These are phyloP conservation scores for Ischnus inquisitorius DNA, from an alignment of 2,888 invertebrate genomes.

Conservation along the genomic window DNA sequence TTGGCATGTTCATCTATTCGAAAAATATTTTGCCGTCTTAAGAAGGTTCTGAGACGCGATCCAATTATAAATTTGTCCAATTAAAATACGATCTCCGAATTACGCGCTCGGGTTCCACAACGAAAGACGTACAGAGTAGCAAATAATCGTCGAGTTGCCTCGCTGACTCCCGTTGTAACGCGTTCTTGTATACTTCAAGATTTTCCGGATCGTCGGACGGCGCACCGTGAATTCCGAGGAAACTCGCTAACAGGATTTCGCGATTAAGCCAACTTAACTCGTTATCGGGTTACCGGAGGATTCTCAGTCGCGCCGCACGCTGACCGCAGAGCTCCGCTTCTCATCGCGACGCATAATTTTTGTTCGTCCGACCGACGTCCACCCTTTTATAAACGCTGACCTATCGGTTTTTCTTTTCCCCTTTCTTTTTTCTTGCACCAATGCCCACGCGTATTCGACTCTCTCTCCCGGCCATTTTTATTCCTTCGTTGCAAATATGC, in stretches of 20 bases:
- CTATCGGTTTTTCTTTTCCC: slow-evolving; percentile 24
- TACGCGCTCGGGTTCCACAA: background rate
- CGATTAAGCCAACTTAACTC: slow-evolving; percentile 60
- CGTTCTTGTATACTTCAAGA: slow-evolving; percentile 3
- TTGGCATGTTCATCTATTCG: background rate
- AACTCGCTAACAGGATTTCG: slow-evolving; percentile 51
- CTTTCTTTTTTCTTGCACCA: background rate
- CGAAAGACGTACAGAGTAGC: background rate
- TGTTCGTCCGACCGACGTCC: background rate
- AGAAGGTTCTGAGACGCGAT: background rate
- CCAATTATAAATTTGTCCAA: slow-evolving; percentile 18
- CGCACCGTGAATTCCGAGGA: slow-evolving; percentile 39
- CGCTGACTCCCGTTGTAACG: slow-evolving; percentile 22
- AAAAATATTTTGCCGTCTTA: background rate
- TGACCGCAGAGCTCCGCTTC: slow-evolving; percentile 58
- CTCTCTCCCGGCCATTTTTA: background rate
- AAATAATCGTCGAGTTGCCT: background rate
- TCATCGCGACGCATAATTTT: slow-evolving; percentile 52
- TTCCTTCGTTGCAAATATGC: background rate
- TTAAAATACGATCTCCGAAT: slow-evolving; percentile 1
- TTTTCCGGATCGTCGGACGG: slow-evolving; percentile 37
- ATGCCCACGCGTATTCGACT: background rate
- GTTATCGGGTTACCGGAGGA: slow-evolving; percentile 61
- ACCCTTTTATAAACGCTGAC: slow-evolving; percentile 34
- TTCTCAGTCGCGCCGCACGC: slow-evolving; percentile 35